phyloP scores from a whole-genome alignment of 1,140 invertebrate species.

The Macrotrachela quadricornifera region DNA sequence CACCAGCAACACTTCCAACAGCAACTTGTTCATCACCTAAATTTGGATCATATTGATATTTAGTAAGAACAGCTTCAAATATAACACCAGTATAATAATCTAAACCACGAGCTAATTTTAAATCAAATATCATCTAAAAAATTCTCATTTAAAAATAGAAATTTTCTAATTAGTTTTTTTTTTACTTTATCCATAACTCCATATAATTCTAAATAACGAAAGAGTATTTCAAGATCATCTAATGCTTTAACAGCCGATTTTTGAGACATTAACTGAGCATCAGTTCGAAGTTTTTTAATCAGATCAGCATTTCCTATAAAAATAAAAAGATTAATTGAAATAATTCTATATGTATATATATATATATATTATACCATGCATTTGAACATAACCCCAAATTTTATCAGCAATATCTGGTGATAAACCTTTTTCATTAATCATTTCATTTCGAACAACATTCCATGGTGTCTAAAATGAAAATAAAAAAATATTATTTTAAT shows the following conservation, averaged over 20 bases:
- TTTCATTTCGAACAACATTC: constrained; percentile 78
- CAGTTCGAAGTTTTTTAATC: constrained; percentile 43
- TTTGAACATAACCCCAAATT: constrained; percentile 67
- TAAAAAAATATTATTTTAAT: not conserved
- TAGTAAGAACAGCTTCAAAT: constrained; percentile 74
- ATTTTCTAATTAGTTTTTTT: no score
- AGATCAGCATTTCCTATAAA: constrained; percentile 35
- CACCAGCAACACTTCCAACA: constrained; percentile 85
- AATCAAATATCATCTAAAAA: constrained; percentile 45
- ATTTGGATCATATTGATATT: constrained; percentile 22
- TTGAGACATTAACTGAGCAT: constrained; percentile 43
- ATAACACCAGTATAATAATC: constrained; percentile 99
- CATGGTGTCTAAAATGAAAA: constrained; percentile 44
- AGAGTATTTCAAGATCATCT: constrained; percentile 55
- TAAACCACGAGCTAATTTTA: constrained; percentile 82
- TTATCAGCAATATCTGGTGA: constrained; percentile 52
- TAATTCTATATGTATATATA: no score
- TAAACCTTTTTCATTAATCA: constrained; percentile 79
- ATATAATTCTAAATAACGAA: constrained; percentile 62
- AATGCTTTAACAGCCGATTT: constrained; percentile 34
- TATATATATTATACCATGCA: constrained; percentile 18
- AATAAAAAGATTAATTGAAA: no score
- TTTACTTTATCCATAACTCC: constrained; percentile 25
- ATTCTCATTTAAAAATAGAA: no score
- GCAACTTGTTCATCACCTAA: constrained; percentile 18